A percentile compares a stretch with the other conserved stretches of the same genome.
Conservation (phyloP, 2,888 invertebrate species). For the Clusia tigrina region DNA sequence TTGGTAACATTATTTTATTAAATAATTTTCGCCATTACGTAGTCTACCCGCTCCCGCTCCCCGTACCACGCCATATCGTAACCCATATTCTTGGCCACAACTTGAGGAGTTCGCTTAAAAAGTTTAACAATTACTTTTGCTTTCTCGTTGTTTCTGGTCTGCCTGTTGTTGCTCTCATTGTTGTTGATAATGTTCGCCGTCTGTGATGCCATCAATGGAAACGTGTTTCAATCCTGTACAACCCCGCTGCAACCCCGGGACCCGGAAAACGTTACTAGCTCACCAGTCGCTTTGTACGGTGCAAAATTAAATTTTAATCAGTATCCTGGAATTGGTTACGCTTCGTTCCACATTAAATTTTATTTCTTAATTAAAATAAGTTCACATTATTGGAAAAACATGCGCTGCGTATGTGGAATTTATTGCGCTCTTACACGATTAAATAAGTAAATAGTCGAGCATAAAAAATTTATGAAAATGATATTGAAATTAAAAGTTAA, state of each 20-base stretch:
- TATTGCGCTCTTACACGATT: neutral
- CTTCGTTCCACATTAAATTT: conserved; percentile 55
- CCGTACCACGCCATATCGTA: too few relatives aligned
- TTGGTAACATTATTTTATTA: neutral
- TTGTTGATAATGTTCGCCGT: neutral
- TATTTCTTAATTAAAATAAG: conserved; percentile 58
- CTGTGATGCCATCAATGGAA: neutral
- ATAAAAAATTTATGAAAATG: neutral
- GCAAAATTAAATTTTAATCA: too few relatives aligned
- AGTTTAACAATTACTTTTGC: conserved; percentile 22
- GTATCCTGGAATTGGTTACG: conserved; percentile 56
- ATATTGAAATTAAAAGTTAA: conserved; percentile 4
- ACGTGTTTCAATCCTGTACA: neutral
- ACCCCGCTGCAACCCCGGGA: too few relatives aligned
- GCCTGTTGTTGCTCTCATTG: neutral
- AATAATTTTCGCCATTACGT: neutral
- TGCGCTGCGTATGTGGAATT: neutral
- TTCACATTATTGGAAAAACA: conserved; percentile 40
- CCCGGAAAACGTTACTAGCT: too few relatives aligned
- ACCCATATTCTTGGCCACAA: too few relatives aligned
- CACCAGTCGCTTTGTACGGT: too few relatives aligned
- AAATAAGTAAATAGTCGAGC: too few relatives aligned
- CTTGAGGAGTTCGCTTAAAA: too few relatives aligned
- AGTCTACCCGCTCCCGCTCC: neutral
- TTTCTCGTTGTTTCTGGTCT: neutral